phyloP scores from a whole-genome alignment of 2,113 vertebrate genomes.

The Xiphophorus hellerii region DNA sequence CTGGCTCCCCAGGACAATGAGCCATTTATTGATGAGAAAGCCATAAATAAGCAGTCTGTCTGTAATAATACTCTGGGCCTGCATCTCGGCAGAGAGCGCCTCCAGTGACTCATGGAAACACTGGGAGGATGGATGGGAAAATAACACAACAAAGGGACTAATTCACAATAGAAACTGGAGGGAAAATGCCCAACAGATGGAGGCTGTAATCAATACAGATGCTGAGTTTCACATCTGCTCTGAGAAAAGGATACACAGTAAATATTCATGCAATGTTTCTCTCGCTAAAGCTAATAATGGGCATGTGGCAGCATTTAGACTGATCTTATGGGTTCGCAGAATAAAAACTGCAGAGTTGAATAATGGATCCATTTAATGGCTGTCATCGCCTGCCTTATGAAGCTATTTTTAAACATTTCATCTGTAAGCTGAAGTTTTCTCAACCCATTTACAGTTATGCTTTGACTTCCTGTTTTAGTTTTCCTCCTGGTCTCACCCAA shows the following conservation, averaged over 20 bases:
- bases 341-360: not conserved
- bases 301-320: not conserved
- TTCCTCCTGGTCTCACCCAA: not conserved
- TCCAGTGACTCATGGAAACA: constrained; percentile 72
- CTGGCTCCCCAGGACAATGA: constrained; percentile 48
- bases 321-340: too few species aligned
- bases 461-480: too few species aligned
- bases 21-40: constrained; percentile 68
- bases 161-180: constrained; percentile 70
- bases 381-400: not conserved
- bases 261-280: not conserved
- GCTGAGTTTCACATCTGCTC: constrained; percentile 54
- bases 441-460: too few species aligned
- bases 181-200: constrained; percentile 73
- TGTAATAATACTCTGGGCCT: constrained; percentile 54
- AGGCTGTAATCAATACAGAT: constrained; percentile 70
- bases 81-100: constrained; percentile 38
- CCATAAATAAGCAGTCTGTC: constrained; percentile 60
- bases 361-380: not conserved
- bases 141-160: constrained; percentile 71
- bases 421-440: not conserved
- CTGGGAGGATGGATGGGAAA: constrained; percentile 53
- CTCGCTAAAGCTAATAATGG: not conserved
- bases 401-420: not conserved
- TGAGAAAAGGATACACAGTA: constrained; percentile 26